Conservation (phyloP, 2,113 vertebrate genomes). For the Gnathochromis pfefferi region DNA sequence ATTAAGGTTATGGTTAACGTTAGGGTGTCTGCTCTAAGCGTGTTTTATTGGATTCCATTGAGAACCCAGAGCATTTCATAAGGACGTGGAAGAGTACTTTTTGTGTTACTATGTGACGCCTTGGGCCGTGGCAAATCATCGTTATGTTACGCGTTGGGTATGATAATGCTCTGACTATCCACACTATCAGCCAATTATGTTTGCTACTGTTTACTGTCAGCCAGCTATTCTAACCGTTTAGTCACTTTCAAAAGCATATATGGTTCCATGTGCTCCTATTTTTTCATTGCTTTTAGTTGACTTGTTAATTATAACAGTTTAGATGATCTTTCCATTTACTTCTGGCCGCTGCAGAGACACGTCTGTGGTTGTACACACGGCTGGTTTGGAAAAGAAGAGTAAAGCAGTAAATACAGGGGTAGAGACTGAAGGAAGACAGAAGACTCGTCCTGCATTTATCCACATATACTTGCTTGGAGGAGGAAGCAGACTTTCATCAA, state of each 20-base stretch:
- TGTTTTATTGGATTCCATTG: background rate
- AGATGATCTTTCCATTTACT: background rate
- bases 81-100: background rate
- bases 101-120: rapidly evolving
- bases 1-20: background rate
- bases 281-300: background rate
- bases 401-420: background rate
- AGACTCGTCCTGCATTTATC: background rate
- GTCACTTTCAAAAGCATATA: background rate
- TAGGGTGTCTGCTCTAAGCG: background rate
- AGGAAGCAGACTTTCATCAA: background rate
- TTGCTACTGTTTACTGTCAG: background rate
- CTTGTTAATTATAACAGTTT: background rate
- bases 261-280: background rate
- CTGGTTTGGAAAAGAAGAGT: background rate
- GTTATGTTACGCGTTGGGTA: rapidly evolving
- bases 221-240: background rate
- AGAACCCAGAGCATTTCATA: background rate
- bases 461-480: background rate
- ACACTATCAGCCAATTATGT: background rate
- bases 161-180: background rate
- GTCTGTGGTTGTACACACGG: rapidly evolving
- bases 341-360: background rate
- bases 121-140: background rate
- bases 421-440: background rate